Conservation (phyloP, 2,888 invertebrate genomes). For the Sipha maydis region DNA sequence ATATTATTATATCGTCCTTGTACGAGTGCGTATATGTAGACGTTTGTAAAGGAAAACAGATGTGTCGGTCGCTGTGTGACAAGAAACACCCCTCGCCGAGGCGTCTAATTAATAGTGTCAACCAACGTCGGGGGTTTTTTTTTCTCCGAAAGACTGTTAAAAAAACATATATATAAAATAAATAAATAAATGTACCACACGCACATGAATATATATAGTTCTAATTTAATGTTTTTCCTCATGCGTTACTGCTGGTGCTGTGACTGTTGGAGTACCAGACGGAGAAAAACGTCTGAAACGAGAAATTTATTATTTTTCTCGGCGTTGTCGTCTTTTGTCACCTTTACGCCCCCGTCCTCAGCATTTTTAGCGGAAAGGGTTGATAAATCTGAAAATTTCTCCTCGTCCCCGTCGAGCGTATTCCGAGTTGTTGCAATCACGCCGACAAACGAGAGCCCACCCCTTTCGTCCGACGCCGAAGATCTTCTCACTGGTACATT, state of each 20-base stretch:
- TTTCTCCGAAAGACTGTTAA: slow-evolving; percentile 27
- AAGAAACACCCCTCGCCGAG: slow-evolving; percentile 44
- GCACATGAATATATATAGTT: background rate
- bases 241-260: background rate
- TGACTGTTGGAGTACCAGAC: slow-evolving; percentile 3
- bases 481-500: background rate
- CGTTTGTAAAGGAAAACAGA: slow-evolving; percentile 46
- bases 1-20: background rate
- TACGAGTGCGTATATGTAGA: background rate
- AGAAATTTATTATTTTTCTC: slow-evolving; percentile 32
- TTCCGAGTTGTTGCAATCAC: background rate
- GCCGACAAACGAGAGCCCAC: background rate
- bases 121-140: slow-evolving; percentile 42
- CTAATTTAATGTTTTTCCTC: slow-evolving; percentile 27
- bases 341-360: background rate
- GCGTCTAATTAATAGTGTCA: slow-evolving; percentile 59
- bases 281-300: slow-evolving; percentile 44
- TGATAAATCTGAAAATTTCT: slow-evolving; percentile 39
- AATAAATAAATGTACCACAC: slow-evolving; percentile 11
- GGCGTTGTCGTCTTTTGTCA: background rate
- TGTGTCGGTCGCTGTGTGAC: slow-evolving; percentile 51
- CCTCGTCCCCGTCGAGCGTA: background rate
- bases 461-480: background rate
- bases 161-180: background rate
- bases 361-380: slow-evolving; percentile 4